These are phyloP conservation scores for Taphrorychus bicolor DNA, from an alignment of 2,888 invertebrate species.

Conservation along the genomic window DNA sequence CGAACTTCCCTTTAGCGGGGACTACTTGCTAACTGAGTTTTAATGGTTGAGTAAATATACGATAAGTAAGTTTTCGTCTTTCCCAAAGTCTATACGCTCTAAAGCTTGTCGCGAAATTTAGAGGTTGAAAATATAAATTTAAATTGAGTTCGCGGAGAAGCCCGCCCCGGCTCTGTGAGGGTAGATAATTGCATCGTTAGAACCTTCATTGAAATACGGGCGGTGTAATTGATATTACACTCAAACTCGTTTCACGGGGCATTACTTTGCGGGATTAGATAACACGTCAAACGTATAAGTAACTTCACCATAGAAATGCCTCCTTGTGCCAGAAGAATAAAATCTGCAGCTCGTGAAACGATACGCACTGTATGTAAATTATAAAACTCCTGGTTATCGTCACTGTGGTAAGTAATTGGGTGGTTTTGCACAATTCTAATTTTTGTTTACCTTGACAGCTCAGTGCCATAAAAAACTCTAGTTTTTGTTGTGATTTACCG, in stretches of 20 bases:
- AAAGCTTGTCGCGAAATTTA: conserved; percentile 22
- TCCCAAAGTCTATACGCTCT: conserved; percentile 33
- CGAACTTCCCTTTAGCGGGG: conserved; percentile 26
- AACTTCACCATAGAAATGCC: too few relatives aligned
- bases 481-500: too few relatives aligned
- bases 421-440: too few relatives aligned
- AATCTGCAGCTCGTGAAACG: too few relatives aligned
- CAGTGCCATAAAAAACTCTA: too few relatives aligned
- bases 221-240: conserved; percentile 1
- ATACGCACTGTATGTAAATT: too few relatives aligned
- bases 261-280: neutral
- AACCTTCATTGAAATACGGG: conserved; percentile 7
- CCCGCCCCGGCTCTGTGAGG: conserved; percentile 1
- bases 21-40: conserved; percentile 39
- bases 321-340: too few relatives aligned
- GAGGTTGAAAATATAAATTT: conserved; percentile 31
- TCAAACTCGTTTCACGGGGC: neutral
- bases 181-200: conserved; percentile 13
- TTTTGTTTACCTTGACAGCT: too few relatives aligned
- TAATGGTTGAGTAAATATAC: conserved; percentile 40
- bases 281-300: neutral
- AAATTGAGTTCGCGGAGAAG: conserved; percentile 11
- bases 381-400: too few relatives aligned
- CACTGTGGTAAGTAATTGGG: too few relatives aligned
- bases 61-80: conserved; percentile 39